Evolutionary conservation across 2,888 invertebrate genomes (phyloP).

Genomic region (Caenorhabditis sp.): DNA sequence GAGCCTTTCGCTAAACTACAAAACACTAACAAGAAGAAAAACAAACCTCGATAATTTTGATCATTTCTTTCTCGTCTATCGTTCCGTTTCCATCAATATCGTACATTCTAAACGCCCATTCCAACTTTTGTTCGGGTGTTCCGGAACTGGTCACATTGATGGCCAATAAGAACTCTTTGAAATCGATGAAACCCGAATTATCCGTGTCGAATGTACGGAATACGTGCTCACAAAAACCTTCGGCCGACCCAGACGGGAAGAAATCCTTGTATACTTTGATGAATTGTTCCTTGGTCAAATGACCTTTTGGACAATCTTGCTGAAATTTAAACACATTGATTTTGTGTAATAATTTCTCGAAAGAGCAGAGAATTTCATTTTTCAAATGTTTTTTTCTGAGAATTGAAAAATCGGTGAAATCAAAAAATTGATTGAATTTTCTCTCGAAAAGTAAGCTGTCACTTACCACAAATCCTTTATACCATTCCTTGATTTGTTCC

Average conservation of each 20-base stretch:
- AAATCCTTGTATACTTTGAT: slow-evolving; percentile 72
- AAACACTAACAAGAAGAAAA: not conserved
- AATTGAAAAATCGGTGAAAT: no score
- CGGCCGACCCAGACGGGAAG: slow-evolving; percentile 71
- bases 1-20: not conserved
- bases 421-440: no score
- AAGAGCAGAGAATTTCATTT: no score
- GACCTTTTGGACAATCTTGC: slow-evolving; percentile 72
- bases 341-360: not conserved
- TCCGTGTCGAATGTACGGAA: slow-evolving; percentile 79
- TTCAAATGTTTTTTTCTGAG: no score
- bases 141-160: slow-evolving; percentile 97
- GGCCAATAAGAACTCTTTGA: slow-evolving; percentile 89
- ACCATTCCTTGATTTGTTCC: slow-evolving; percentile 99
- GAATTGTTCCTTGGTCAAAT: slow-evolving; percentile 72
- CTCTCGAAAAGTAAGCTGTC: not conserved
- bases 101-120: slow-evolving; percentile 99
- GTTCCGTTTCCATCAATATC: slow-evolving; percentile 97
- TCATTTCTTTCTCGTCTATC: slow-evolving; percentile 98
- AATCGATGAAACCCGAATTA: slow-evolving; percentile 87
- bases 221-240: slow-evolving; percentile 72
- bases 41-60: slow-evolving; percentile 93
- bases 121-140: slow-evolving; percentile 94
- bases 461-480: slow-evolving; percentile 97
- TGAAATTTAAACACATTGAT: slow-evolving; percentile 45